phyloP scores from a whole-genome alignment of 2,113 vertebrate species.

The Apodemus sylvaticus region DNA sequence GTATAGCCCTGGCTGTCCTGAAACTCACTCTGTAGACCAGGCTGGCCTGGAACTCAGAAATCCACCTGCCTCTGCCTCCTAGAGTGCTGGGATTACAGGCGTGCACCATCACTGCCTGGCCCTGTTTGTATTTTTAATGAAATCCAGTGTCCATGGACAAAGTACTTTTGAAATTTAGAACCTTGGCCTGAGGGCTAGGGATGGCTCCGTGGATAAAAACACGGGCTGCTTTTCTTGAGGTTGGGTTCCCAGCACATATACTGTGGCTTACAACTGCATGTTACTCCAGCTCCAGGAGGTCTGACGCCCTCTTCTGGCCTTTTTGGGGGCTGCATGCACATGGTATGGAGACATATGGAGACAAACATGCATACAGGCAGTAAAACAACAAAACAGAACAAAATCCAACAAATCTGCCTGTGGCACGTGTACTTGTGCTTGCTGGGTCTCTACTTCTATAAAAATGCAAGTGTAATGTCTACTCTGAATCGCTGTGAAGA shows the following conservation, averaged over 20 bases:
- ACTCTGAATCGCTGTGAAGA: not conserved
- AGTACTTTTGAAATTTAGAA: not conserved
- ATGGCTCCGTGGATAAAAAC: not conserved
- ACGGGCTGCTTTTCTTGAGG: not conserved
- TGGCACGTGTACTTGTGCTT: rapidly evolving
- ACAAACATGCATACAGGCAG: not conserved
- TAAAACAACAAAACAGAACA: not conserved
- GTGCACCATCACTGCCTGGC: too few relatives aligned
- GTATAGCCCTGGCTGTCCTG: too few relatives aligned
- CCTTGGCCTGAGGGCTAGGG: not conserved
- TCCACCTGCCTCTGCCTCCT: too few relatives aligned
- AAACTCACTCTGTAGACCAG: too few relatives aligned
- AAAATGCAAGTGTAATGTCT: not conserved
- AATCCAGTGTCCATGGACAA: not conserved
- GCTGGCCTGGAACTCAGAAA: too few relatives aligned
- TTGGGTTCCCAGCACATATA: not conserved
- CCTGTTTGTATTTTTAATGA: not conserved
- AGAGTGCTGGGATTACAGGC: too few relatives aligned
- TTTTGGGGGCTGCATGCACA: not conserved
- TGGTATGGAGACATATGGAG: not conserved
- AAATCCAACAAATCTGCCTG: not conserved
- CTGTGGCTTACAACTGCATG: not conserved
- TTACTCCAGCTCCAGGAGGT: not conserved
- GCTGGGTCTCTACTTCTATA: not conserved
- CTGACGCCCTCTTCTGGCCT: not conserved